Base-by-base conservation (phyloP, 1,140 invertebrate genomes). In the Helicoverpa zea region DNA sequence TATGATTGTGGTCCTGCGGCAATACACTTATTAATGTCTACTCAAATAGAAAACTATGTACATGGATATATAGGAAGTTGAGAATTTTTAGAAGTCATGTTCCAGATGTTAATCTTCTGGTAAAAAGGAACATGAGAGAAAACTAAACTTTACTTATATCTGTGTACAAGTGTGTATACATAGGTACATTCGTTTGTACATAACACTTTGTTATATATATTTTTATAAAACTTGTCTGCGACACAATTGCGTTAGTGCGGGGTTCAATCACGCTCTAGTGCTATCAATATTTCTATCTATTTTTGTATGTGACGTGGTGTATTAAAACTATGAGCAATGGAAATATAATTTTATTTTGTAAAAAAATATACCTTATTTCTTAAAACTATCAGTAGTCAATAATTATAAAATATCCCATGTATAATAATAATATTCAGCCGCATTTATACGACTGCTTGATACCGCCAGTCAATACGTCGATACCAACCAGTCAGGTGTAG, bases 211-310 rank as follows among this genome's bases (percentile, higher is more conserved):
- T 29, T 61, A 68, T 68, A 68, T 58, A 58, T 68, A 68, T 68
- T 68, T 66, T 49, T 68, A 68, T 49, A 68, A 58, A 68, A 68
- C 64, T 68, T 68, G 64, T 70, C 68, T 14, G 68, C 47, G 18
- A 72, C 68, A 16, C 52, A 72, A 30, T n/a, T 14, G 18, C 11
- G n/a, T 52, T 52, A 52, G 47, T 43, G 49, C 18, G 49, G 49
- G 12, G n/a, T 47, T 61, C 56, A 43, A 12, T 49, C 56, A 51
- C 43, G 13, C 35, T 47, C 47, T 52, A 49, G 30, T 59, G 59
- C 35, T 79, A 35, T 58, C 63, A 70, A 77, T 79, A 79, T 59
- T 79, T 79, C 63, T 79, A 79, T 79, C 58, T 79, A 79, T 79
- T 79, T 79, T 79, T 79, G 54, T 79, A 79, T 79, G 77, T 79